phyloP scores from a whole-genome alignment of 2,797 vertebrate genomes.

The Peromyscus melanophrys region DNA sequence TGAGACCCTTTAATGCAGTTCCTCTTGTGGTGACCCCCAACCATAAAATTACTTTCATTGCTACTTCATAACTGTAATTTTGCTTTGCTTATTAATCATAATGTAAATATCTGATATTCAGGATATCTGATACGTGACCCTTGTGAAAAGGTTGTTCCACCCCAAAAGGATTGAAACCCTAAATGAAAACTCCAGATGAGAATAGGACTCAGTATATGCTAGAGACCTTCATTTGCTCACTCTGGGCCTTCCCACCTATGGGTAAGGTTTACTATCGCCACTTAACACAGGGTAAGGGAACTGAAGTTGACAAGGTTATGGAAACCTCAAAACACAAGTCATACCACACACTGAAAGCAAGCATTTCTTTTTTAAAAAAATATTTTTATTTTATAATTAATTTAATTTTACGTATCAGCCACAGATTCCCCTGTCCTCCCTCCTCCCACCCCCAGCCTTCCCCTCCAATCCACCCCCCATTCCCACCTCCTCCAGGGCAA shows the following conservation, averaged over 20 bases:
- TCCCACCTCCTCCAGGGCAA: too few species aligned
- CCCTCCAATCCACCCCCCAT: too few species aligned
- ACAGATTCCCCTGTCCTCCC: too few species aligned
- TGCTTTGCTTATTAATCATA: background rate
- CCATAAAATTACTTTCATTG: background rate
- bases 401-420: too few species aligned
- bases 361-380: too few species aligned
- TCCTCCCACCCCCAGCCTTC: too few species aligned
- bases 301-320: background rate
- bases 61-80: background rate
- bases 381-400: too few species aligned
- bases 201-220: background rate
- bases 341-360: background rate
- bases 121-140: background rate
- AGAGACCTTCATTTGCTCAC: background rate
- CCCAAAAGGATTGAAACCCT: background rate
- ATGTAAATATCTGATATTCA: background rate
- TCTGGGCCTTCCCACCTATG: background rate
- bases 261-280: background rate
- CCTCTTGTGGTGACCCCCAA: background rate
- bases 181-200: background rate
- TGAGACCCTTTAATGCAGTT: background rate
- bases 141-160: background rate
- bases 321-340: background rate
- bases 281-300: background rate